Evolutionary conservation across 2,797 vertebrate genomes (phyloP).

Genomic region (Halcyon chelicuti): DNA sequence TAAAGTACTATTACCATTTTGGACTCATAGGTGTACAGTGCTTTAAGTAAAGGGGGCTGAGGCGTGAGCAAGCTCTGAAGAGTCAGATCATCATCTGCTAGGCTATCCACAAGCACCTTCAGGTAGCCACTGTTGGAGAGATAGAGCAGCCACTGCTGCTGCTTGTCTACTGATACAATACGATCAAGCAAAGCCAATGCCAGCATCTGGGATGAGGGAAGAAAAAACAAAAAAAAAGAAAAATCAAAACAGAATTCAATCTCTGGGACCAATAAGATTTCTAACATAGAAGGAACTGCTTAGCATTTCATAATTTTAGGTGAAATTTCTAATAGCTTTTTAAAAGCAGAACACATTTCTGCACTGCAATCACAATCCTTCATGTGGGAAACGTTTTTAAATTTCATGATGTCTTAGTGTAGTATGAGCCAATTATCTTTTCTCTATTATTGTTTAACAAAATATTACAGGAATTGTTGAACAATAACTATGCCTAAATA

Average conservation of each 20-base stretch:
- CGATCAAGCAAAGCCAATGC: slow-evolving; percentile 93
- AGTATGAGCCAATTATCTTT: not conserved
- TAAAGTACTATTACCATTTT: slow-evolving; percentile 89
- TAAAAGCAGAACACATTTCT: not conserved
- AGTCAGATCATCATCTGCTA: slow-evolving; percentile 89
- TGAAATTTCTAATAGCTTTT: not conserved
- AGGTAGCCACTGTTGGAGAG: slow-evolving; percentile 96
- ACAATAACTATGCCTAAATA: not conserved
- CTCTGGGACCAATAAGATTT: not conserved
- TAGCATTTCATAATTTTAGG: not conserved
- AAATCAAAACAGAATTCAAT: not conserved
- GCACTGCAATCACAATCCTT: not conserved
- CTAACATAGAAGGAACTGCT: not conserved
- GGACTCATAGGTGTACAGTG: slow-evolving; percentile 95
- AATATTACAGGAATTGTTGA: not conserved
- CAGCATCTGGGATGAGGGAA: slow-evolving; percentile 86
- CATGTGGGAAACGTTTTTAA: not conserved
- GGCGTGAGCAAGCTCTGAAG: slow-evolving; percentile 92
- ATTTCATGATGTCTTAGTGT: not conserved
- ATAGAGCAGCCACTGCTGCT: slow-evolving; percentile 94
- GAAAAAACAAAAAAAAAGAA: not conserved
- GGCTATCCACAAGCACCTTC: slow-evolving; percentile 93
- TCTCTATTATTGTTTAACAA: not conserved
- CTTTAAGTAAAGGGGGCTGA: slow-evolving; percentile 94
- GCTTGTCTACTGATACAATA: slow-evolving; percentile 93